phyloP scores from a whole-genome alignment of 2,113 vertebrate genomes.

The Dipodomys merriami region DNA sequence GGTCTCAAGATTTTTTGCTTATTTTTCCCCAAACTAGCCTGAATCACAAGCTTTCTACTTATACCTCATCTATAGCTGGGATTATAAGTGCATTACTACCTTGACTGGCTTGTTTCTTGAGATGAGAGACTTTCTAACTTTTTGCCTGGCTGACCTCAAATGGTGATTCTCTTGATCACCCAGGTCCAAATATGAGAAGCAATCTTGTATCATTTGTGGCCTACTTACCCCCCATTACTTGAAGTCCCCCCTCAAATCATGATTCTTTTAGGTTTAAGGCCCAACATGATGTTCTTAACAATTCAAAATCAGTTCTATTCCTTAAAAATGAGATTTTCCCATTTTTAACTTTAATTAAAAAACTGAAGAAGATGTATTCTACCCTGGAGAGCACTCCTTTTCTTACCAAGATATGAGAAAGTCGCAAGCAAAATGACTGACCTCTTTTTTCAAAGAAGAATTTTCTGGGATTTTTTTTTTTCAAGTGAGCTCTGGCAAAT shows the following conservation, averaged over 20 bases:
- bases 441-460: conserved; percentile 50
- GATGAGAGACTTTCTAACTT: too few species aligned
- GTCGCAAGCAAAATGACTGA: conserved; percentile 48
- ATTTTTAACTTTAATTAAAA: conserved; percentile 54
- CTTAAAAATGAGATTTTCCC: conserved; percentile 28
- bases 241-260: not conserved
- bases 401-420: conserved; percentile 45
- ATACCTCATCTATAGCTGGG: too few species aligned
- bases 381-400: not conserved
- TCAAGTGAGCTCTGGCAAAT: not conserved
- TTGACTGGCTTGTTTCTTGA: too few species aligned
- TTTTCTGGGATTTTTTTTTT: conserved; percentile 52
- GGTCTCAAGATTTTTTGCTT: too few species aligned
- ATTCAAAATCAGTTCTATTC: conserved; percentile 10
- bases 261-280: conserved; percentile 8
- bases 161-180: not conserved
- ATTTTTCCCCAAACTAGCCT: too few species aligned
- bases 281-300: conserved; percentile 31
- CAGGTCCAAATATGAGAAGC: not conserved
- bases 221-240: not conserved
- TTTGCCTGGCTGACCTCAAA: too few species aligned
- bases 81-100: too few species aligned
- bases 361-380: not conserved
- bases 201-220: not conserved
- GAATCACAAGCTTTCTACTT: too few species aligned